Conservation (phyloP, 2,113 vertebrate genomes). For the Hassar affinis region DNA sequence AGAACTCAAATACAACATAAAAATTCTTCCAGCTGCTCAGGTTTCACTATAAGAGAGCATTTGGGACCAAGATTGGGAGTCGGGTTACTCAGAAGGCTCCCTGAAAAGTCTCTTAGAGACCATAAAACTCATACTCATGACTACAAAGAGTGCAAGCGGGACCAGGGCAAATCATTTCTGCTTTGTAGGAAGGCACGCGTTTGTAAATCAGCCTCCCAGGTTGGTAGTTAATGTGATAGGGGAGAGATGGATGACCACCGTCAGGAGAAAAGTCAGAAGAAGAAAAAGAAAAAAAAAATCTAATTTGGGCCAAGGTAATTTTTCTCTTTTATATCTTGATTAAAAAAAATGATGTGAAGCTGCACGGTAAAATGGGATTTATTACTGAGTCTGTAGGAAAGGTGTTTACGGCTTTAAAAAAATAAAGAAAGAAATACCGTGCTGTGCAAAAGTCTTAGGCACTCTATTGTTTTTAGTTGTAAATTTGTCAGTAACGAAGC, state of each 20-base stretch:
- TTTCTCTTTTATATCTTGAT: not conserved
- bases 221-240: conserved; percentile 6
- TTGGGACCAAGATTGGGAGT: conserved; percentile 8
- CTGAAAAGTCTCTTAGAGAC: conserved; percentile 21
- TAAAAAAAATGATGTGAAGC: not conserved
- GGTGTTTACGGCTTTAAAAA: too few relatives aligned
- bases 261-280: not conserved
- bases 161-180: conserved; percentile 3
- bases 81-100: not conserved
- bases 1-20: conserved; percentile 4
- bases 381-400: not conserved
- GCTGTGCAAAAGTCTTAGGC: too few relatives aligned
- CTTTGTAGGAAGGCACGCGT: not conserved
- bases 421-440: too few relatives aligned
- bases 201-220: conserved; percentile 23
- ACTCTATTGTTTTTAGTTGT: too few relatives aligned
- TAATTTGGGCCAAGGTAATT: conserved; percentile 13
- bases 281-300: not conserved
- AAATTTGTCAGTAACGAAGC: too few relatives aligned
- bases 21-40: conserved; percentile 16
- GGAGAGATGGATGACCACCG: conserved; percentile 5
- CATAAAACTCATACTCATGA: not conserved
- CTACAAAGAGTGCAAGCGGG: not conserved
- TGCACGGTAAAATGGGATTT: not conserved
- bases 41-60: conserved; percentile 14